phyloP scores from a whole-genome alignment of 2,797 vertebrate species.

The Xiphorhynchus erythropygius region DNA sequence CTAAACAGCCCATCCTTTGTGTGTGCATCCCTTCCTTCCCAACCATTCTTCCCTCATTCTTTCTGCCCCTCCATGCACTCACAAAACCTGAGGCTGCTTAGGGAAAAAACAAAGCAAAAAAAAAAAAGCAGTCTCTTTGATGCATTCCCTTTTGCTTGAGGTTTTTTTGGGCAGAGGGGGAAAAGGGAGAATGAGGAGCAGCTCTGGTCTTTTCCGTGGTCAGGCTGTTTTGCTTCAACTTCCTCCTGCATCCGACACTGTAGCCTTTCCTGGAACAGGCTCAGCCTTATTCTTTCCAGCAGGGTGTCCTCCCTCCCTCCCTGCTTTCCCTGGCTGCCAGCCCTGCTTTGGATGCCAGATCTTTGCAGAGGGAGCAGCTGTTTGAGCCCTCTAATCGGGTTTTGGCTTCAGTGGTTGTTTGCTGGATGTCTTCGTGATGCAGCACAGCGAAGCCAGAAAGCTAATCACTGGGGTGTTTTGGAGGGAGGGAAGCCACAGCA shows the following conservation, averaged over 20 bases:
- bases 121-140: neutral
- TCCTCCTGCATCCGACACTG: neutral
- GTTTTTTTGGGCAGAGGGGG: neutral
- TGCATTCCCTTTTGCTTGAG: neutral
- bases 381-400: neutral
- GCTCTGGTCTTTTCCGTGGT: neutral
- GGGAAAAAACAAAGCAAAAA: accelerated
- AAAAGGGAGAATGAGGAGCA: neutral
- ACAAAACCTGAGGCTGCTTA: neutral
- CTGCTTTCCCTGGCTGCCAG: neutral
- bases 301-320: slow-evolving; percentile 9
- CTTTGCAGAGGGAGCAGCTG: slow-evolving; percentile 50
- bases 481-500: neutral
- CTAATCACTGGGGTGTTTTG: accelerated
- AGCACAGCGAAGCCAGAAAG: accelerated
- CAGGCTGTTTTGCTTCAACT: neutral
- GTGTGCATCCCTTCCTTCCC: neutral
- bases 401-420: neutral
- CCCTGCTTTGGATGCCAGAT: slow-evolving; percentile 28
- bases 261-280: neutral
- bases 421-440: neutral
- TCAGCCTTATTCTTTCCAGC: slow-evolving; percentile 13
- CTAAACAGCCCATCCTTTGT: accelerated
- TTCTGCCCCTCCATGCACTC: neutral
- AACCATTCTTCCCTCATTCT: neutral